These are phyloP conservation scores for Amblyteles armatorius DNA, from an alignment of 2,888 invertebrate genomes.

Conservation along the genomic window DNA sequence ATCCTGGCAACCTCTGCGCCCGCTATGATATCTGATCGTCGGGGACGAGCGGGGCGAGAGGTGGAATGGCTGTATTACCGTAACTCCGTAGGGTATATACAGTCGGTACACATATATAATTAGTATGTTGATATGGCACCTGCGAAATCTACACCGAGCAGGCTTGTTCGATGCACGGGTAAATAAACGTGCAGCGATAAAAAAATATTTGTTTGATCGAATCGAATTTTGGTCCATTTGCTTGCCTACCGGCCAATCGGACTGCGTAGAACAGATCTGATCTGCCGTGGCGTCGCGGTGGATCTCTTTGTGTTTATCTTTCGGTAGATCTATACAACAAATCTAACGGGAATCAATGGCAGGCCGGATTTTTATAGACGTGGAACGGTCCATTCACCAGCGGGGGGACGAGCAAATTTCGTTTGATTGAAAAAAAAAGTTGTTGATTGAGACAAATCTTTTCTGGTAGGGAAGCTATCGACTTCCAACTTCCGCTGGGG, in stretches of 20 bases:
- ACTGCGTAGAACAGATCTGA: not conserved
- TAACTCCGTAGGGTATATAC: conserved; percentile 25
- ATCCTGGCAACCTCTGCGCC: conserved; percentile 10
- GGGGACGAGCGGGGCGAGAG: conserved; percentile 5
- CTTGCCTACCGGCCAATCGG: not conserved
- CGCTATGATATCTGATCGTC: conserved; percentile 47
- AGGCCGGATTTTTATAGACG: not conserved
- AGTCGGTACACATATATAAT: conserved; percentile 2
- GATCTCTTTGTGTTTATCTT: not conserved
- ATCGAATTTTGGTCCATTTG: not conserved
- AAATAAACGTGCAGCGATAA: not conserved
- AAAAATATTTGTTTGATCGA: not conserved
- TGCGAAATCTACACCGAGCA: conserved; percentile 17
- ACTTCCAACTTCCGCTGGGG: not conserved
- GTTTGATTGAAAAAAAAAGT: not conserved
- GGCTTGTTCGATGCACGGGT: not conserved
- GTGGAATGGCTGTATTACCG: conserved; percentile 42
- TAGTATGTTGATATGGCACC: not conserved
- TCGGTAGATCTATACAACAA: not conserved
- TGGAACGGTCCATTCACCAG: not conserved
- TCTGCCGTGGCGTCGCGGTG: not conserved
- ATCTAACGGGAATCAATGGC: not conserved
- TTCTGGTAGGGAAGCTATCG: not conserved
- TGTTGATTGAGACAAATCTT: not conserved
- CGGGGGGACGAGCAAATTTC: not conserved